Conservation (phyloP, 2,888 invertebrate genomes). For the Erebia ligea region DNA sequence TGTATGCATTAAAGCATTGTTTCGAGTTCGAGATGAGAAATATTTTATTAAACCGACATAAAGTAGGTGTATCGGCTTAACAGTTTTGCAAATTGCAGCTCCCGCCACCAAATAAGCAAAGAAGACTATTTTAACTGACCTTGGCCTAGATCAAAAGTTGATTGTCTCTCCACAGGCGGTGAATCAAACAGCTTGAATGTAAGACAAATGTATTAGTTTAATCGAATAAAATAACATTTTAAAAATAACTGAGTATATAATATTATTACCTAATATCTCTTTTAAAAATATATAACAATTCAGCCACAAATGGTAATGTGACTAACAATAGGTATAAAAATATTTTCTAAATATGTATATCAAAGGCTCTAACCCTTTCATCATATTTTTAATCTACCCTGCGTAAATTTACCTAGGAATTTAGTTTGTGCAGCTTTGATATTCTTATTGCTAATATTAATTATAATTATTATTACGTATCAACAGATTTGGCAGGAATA, state of each 20-base stretch:
- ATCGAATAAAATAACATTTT: slow-evolving; percentile 9
- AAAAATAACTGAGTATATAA: background rate
- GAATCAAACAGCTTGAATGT: slow-evolving; percentile 56
- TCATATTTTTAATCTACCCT: too few species aligned
- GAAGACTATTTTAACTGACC: slow-evolving; percentile 56
- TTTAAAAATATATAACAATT: background rate
- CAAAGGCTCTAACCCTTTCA: too few species aligned
- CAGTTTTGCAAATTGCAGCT: slow-evolving; percentile 14
- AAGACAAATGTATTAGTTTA: slow-evolving; percentile 34
- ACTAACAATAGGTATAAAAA: too few species aligned
- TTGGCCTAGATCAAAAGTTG: slow-evolving; percentile 53
- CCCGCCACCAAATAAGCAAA: slow-evolving; percentile 54
- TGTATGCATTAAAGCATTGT: background rate
- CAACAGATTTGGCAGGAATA: too few species aligned
- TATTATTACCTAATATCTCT: background rate
- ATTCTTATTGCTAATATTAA: too few species aligned
- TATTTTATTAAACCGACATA: background rate
- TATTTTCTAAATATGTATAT: too few species aligned
- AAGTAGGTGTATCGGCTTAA: background rate
- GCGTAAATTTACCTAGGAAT: too few species aligned
- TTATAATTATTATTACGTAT: too few species aligned
- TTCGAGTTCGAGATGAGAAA: background rate
- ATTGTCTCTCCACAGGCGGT: slow-evolving; percentile 57
- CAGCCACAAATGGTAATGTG: background rate
- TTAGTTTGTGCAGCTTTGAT: too few species aligned